phyloP scores from a whole-genome alignment of 2,113 vertebrate species.

The Typhlomys cinereus region DNA sequence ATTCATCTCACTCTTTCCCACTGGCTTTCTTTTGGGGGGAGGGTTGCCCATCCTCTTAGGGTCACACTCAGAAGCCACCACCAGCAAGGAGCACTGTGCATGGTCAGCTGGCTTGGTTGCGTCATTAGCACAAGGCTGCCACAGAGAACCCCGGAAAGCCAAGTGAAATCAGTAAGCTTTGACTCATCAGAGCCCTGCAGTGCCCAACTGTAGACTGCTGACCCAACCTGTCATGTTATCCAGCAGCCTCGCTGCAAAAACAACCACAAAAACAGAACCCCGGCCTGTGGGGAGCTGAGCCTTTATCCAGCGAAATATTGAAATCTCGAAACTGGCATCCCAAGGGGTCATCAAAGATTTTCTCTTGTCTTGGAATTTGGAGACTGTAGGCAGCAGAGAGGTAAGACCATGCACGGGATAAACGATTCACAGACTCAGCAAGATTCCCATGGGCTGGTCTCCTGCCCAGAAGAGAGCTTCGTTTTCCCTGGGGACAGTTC shows the following conservation, averaged over 20 bases:
- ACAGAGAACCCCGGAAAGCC: conserved; percentile 8
- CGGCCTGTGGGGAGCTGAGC: conserved; percentile 78
- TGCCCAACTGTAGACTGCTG: conserved; percentile 36
- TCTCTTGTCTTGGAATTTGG: conserved; percentile 78
- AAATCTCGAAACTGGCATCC: conserved; percentile 79
- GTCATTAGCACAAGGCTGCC: conserved; percentile 2
- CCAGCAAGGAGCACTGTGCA: background rate
- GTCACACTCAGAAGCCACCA: background rate
- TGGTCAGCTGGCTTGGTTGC: conserved; percentile 56
- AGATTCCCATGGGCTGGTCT: background rate
- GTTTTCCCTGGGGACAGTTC: conserved; percentile 48
- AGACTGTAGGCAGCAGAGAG: conserved; percentile 75
- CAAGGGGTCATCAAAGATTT: conserved; percentile 75
- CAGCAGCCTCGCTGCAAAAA: conserved; percentile 79
- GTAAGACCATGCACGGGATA: conserved; percentile 56
- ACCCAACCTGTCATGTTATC: conserved; percentile 80
- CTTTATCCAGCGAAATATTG: conserved; percentile 67
- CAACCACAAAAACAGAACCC: conserved; percentile 71
- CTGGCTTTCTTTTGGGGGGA: no score
- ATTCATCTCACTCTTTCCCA: background rate
- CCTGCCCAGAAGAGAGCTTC: conserved; percentile 37
- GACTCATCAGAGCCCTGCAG: conserved; percentile 69
- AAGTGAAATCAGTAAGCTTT: conserved; percentile 57
- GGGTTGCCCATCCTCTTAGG: background rate
- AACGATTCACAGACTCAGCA: conserved; percentile 27